A percentile compares a stretch with the other conserved stretches of the same genome.
These are phyloP conservation scores for Myotis davidii DNA, from an alignment of 2,113 vertebrate genomes.

Conservation along the genomic window DNA sequence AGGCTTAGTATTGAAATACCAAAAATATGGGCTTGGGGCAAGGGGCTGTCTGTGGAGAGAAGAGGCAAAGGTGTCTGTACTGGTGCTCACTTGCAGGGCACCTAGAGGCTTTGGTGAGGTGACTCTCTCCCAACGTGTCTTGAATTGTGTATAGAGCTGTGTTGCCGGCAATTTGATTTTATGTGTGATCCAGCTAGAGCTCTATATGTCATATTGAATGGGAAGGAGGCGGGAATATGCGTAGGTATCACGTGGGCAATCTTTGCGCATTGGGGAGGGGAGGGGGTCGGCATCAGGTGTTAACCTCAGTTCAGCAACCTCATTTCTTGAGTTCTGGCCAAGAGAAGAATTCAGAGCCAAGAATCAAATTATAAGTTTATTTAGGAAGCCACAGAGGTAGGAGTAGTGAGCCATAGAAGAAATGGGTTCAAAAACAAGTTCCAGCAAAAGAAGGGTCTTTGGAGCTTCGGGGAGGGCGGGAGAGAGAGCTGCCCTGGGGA, in stretches of 20 bases:
- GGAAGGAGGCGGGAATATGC: not conserved
- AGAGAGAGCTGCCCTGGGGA: not conserved
- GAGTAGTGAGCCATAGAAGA: no score
- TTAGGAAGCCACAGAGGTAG: not conserved
- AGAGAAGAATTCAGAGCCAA: not conserved
- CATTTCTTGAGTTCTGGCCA: not conserved
- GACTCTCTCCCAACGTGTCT: no score
- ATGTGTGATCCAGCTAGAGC: not conserved
- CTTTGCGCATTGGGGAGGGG: no score
- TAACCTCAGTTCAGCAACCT: not conserved
- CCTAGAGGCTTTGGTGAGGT: not conserved
- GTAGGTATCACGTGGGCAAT: not conserved
- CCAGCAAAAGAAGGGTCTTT: no score
- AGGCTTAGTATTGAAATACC: not conserved
- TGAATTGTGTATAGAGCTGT: not conserved
- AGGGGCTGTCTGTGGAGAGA: not conserved
- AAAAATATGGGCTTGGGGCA: not conserved
- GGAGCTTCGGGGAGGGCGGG: no score
- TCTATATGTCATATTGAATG: not conserved
- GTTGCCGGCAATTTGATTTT: not conserved
- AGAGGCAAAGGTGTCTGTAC: not conserved
- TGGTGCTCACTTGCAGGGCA: no score
- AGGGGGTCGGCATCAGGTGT: not conserved
- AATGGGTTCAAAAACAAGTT: no score
- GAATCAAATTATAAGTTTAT: not conserved